Evolutionary conservation across 2,888 invertebrate genomes (phyloP).

Genomic region (Cosmia pyralina): DNA sequence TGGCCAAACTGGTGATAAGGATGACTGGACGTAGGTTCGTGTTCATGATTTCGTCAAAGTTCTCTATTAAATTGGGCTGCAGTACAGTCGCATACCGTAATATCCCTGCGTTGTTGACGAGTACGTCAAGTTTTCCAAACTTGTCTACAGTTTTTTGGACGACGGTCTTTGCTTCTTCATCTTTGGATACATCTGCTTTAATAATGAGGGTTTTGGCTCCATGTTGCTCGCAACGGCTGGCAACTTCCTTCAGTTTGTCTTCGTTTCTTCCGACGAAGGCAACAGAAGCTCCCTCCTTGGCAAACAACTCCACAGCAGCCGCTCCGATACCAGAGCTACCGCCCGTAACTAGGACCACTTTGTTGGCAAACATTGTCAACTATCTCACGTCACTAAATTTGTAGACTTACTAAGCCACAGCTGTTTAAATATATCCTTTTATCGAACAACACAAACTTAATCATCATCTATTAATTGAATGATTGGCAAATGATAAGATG

Average conservation of each 20-base stretch:
- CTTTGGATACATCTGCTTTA: constrained; percentile 67
- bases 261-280: constrained; percentile 92
- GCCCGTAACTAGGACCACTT: constrained; percentile 80
- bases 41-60: constrained; percentile 65
- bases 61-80: constrained; percentile 37
- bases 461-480: too few species aligned
- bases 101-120: constrained; percentile 73
- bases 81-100: constrained; percentile 42
- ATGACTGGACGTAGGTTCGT: constrained; percentile 66
- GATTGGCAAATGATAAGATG: too few species aligned
- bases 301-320: constrained; percentile 91
- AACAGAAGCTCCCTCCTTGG: constrained; percentile 90
- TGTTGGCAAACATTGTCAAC: constrained; percentile 70
- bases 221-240: constrained; percentile 64
- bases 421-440: constrained; percentile 5
- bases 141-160: constrained; percentile 63
- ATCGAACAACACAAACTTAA: not conserved
- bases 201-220: constrained; percentile 57
- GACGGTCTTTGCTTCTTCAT: constrained; percentile 61
- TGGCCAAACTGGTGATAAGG: constrained; percentile 62
- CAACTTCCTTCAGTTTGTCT: constrained; percentile 90
- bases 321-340: constrained; percentile 93
- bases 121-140: constrained; percentile 69
- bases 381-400: not conserved
- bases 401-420: not conserved